Evolutionary conservation across 1,140 invertebrate species (phyloP).

Genomic region (Drosophila pseudoobscura): DNA sequence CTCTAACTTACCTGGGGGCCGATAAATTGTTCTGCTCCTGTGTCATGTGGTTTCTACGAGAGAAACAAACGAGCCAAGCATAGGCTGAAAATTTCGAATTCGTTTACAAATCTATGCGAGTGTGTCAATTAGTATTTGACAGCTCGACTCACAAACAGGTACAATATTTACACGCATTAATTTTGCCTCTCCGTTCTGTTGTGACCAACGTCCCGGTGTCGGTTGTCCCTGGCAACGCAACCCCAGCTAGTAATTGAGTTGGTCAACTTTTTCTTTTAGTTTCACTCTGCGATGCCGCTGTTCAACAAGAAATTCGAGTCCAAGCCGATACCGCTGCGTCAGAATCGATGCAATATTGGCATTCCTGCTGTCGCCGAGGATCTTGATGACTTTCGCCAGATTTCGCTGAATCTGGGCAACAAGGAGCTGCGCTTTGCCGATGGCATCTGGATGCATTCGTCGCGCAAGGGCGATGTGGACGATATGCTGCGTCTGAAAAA

Average conservation of each 20-base stretch:
- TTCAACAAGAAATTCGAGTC: slow-evolving; percentile 82
- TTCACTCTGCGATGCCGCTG: slow-evolving; percentile 60
- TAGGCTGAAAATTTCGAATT: not conserved
- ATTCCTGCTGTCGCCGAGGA: slow-evolving; percentile 69
- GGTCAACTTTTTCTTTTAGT: slow-evolving; percentile 35
- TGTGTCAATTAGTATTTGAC: slow-evolving; percentile 30
- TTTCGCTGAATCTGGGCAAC: slow-evolving; percentile 72
- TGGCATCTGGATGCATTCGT: slow-evolving; percentile 79
- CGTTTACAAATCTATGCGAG: slow-evolving; percentile 6
- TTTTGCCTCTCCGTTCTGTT: not conserved
- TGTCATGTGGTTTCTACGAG: slow-evolving; percentile 47
- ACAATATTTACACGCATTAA: not conserved
- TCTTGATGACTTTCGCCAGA: slow-evolving; percentile 69
- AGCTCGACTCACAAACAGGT: slow-evolving; percentile 31
- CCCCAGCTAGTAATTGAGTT: slow-evolving; percentile 5
- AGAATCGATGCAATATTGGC: slow-evolving; percentile 67
- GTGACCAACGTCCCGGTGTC: slow-evolving; percentile 8
- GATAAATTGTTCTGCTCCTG: slow-evolving; percentile 37
- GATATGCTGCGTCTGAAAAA: slow-evolving; percentile 73
- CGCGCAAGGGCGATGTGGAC: slow-evolving; percentile 69
- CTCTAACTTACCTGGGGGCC: slow-evolving; percentile 31
- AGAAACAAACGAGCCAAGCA: too few relatives aligned
- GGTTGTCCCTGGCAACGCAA: slow-evolving; percentile 66
- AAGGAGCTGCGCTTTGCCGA: slow-evolving; percentile 79
- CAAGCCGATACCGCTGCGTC: slow-evolving; percentile 69